Percentiles rank a stretch among this genome's conserved stretches.
Conservation (phyloP, 2,113 vertebrate genomes). For the Chelonoidis abingdonii region DNA sequence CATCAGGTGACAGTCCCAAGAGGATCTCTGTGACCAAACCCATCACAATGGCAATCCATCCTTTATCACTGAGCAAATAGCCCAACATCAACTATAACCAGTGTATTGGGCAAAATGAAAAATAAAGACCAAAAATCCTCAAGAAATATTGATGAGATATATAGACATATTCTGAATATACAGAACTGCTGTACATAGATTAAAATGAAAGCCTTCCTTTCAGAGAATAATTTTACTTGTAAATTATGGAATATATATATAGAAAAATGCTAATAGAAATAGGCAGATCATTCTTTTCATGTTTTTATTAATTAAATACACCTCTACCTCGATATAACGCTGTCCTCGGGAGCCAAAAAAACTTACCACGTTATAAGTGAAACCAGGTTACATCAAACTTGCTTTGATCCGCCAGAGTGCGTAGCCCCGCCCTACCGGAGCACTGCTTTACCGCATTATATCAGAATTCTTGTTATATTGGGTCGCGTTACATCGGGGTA, state of each 20-base stretch:
- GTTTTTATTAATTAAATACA: neutral
- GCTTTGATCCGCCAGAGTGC: no score
- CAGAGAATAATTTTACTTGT: neutral
- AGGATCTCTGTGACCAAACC: no score
- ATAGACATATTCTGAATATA: fast-evolving
- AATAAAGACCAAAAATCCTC: neutral
- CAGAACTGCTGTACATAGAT: neutral
- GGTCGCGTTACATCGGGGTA: no score
- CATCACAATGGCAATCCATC: neutral
- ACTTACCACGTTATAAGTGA: no score
- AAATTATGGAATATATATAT: neutral
- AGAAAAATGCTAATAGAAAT: neutral
- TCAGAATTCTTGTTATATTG: no score
- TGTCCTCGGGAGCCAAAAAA: no score
- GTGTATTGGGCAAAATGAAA: neutral
- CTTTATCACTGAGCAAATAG: neutral
- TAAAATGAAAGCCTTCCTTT: neutral
- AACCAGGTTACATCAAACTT: no score
- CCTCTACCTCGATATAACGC: no score
- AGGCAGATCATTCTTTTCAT: neutral
- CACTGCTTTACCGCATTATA: no score
- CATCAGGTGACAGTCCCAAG: no score
- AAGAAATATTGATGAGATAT: neutral
- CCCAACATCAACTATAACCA: neutral
- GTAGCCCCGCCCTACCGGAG: no score